phyloP scores from a whole-genome alignment of 2,797 vertebrate genomes.

The Neopelma chrysocephalum region DNA sequence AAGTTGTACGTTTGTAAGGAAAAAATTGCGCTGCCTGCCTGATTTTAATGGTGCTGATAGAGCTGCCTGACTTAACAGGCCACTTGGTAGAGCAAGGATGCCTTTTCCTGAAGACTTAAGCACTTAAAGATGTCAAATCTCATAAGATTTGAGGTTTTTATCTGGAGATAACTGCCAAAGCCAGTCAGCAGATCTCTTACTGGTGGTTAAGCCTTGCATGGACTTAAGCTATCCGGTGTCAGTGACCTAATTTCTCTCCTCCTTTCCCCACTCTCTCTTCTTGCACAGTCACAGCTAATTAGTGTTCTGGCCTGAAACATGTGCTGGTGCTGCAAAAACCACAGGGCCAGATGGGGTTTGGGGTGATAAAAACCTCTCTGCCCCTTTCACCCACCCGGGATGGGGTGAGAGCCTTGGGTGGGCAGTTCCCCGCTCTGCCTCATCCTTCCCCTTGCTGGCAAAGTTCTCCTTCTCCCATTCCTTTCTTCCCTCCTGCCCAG shows the following conservation, averaged over 20 bases:
- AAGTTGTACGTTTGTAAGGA: background rate
- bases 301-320: background rate
- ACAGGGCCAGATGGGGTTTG: background rate
- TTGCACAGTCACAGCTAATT: background rate
- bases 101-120: background rate
- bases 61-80: background rate
- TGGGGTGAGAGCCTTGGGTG: background rate
- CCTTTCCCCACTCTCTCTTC: background rate
- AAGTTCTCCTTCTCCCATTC: background rate
- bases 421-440: background rate
- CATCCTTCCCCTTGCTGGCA: background rate
- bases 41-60: background rate
- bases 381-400: rapidly evolving
- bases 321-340: background rate
- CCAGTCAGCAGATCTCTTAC: background rate
- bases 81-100: background rate
- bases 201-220: background rate
- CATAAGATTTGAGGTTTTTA: background rate
- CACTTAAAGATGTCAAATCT: background rate
- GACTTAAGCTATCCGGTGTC: background rate
- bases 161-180: background rate
- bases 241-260: background rate
- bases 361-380: background rate
- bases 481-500: background rate
- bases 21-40: background rate